A percentile compares a stretch with the other conserved stretches of the same genome.
Conservation (phyloP, 2,113 vertebrate genomes). For the Indri indri region DNA sequence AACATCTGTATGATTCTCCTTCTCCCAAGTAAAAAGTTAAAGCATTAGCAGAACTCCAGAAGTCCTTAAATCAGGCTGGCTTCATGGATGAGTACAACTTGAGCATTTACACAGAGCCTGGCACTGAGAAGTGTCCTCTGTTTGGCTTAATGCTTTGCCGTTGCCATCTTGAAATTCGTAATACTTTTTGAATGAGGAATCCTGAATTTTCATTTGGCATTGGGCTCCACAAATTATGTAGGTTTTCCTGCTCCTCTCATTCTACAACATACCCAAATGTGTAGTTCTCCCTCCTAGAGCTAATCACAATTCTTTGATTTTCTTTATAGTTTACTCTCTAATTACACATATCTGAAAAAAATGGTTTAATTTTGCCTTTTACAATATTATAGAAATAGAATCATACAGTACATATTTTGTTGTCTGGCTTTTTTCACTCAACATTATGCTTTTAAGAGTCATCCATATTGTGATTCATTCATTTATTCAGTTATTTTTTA, state of each 20-base stretch:
- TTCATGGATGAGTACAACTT: neutral
- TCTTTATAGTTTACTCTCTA: neutral
- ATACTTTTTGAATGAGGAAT: neutral
- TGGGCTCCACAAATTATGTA: neutral
- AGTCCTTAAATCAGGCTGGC: neutral
- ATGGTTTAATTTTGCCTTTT: slow-evolving; percentile 12
- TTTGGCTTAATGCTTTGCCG: neutral
- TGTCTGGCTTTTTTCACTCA: neutral
- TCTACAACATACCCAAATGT: neutral
- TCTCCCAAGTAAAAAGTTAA: neutral
- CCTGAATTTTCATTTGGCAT: neutral
- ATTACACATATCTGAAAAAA: neutral
- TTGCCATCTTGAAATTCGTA: neutral
- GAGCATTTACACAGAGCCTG: neutral
- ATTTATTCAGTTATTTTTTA: neutral
- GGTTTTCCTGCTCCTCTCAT: neutral
- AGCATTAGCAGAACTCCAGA: neutral
- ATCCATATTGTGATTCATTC: neutral
- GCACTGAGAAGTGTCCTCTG: neutral
- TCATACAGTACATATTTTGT: neutral
- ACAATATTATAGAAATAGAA: neutral
- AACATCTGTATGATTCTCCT: neutral
- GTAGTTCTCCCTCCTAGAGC: neutral
- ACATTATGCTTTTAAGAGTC: neutral
- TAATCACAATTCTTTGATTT: slow-evolving; percentile 10